Base-by-base conservation (phyloP, 2,797 vertebrate species). In the Miichthys miiuy region DNA sequence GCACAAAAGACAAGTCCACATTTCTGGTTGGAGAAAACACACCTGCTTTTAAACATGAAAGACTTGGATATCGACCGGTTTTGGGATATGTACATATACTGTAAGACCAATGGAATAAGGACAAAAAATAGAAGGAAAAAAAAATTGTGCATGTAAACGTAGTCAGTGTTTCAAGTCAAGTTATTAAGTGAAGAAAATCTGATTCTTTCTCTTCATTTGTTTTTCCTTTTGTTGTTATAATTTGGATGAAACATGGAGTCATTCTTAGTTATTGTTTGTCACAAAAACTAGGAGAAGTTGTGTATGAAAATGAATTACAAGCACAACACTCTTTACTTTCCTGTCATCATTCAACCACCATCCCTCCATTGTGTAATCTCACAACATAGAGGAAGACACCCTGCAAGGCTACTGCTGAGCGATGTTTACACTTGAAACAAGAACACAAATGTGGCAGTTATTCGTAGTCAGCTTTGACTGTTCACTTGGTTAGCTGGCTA, bases 341-440 rank as follows among this genome's bases (percentile, higher is more conserved):
- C n/a, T 50, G 16, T 66, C 48, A 48, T 20, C 21, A 58, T 38
- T 71, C 30, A 7, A 51, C 79, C 79, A 68, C 58, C 55, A 34
- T 54, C 6, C 5, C 12, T 23, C 12, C 60, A 48, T n/a, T 1
- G 9, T 73, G 72, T 72, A 13, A 25, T 17, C 65, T 65, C 68
- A 66, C 50, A 72, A 58, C 55, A 23, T 14, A 38, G 38, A 63
- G 44, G 44, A 72, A 42, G 52, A 21, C 61, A 21, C 13, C 13
- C 30, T 18, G 3, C 10, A 16, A 58, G 18, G 52, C 42, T 58
- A 2, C 67, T 7, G 27, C 25, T 41, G 21, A 50, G 4, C 13
- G 13, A 47, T 50, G n/a, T 21, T 63, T n/a, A 47, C 3, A 52
- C 34, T n/a, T 23, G 5, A 72, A 61, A 79, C 61, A 25, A 30